Conservation (phyloP, 2,797 vertebrate genomes). For the Anas flavirostris region DNA sequence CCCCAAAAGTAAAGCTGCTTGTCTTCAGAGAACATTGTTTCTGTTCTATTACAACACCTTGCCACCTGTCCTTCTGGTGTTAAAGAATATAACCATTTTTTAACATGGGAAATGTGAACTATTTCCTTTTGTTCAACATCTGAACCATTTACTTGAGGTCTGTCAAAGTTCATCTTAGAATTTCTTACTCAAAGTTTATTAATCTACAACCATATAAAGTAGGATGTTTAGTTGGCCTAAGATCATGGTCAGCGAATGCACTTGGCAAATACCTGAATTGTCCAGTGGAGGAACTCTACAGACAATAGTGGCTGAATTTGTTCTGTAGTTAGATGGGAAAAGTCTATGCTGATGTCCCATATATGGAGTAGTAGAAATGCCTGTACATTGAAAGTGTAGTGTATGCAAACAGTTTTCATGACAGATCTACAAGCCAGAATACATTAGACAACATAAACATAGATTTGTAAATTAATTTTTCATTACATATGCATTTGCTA, state of each 20-base stretch:
- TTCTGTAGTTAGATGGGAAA: not conserved
- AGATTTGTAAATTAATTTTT: not conserved
- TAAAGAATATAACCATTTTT: not conserved
- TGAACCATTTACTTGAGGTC: not conserved
- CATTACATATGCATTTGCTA: not conserved
- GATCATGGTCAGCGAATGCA: not conserved
- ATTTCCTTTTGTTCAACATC: not conserved
- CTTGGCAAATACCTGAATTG: not conserved
- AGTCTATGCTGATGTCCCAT: not conserved
- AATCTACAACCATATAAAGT: not conserved
- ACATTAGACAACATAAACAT: not conserved
- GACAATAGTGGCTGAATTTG: not conserved
- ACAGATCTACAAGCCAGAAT: not conserved
- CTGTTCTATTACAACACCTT: not conserved
- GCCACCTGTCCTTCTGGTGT: not conserved
- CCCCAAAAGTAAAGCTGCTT: not conserved
- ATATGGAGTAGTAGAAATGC: not conserved
- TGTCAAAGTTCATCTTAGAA: not conserved
- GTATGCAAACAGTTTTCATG: not conserved
- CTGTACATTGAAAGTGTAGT: not conserved
- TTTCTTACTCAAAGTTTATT: not conserved
- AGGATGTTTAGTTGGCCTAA: not conserved
- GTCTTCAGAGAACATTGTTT: not conserved
- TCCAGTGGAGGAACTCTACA: not conserved
- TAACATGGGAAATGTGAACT: not conserved